Evolutionary conservation across 2,113 vertebrate genomes (phyloP), one percentile per base, ranked within the genome.

Genomic region (Chionodraco myersi): DNA sequence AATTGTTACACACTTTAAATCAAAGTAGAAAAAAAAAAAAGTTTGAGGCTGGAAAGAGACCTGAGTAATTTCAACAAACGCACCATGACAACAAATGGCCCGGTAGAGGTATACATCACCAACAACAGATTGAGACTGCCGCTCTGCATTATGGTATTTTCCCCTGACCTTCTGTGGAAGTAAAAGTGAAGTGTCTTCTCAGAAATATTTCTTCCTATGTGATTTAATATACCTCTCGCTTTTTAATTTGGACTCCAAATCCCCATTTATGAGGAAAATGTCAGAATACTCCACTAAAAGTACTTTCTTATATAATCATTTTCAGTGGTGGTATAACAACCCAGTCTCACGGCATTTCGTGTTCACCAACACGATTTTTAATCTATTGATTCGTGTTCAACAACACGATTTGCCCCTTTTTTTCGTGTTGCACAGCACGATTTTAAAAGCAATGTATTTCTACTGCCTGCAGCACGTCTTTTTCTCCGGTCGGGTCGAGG

Each of bases 101-200:
- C 64, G 3, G 23, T 8, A 48, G 70, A 74, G 56, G 21, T 47
- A 11, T 52, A 64, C 26, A 9, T 21, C 44, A 41, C 44, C 3
- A 6, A 58, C 54, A 61, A 14, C 48, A 74, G 36, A 21, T 18
- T 30, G 15, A 52, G 47, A 12, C 45, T 58, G 60, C 60, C 5
- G 2, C 54, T 2, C 3, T 67, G 63, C 23, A 62, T 80, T 73
- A 12, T 80, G 21, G 48, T 48, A 23, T 13, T 23, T 56, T 26
- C 49, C 11, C 10, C 12, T 14, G 0, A 6, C 41, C 36, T 23
- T 36, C 57, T 5, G 13, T 15, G 71, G 71, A 21, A 54, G 49
- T 1, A 13, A 13, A 30, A n/a, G 48, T 21, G 18, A 51, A 23
- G 45, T 41, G 45, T 52, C 16, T 52, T 52, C 26, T 34, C 13